Percentiles rank a stretch among this genome's conserved stretches.
These are phyloP conservation scores for Euzophera pinguis DNA, from an alignment of 2,888 invertebrate genomes.

Conservation along the genomic window DNA sequence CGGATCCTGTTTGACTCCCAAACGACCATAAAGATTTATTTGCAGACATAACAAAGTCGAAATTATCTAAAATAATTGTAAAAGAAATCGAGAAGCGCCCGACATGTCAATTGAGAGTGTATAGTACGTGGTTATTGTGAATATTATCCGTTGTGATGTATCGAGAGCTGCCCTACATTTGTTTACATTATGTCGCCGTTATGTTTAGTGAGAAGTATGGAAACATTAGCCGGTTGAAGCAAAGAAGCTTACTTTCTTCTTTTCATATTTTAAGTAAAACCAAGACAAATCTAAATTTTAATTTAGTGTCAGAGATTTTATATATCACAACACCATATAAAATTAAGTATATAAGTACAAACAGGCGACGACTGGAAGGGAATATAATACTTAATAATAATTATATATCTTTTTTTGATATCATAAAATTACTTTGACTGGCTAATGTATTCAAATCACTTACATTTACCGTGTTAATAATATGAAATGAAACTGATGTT, in stretches of 20 bases:
- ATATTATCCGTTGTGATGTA: slow-evolving; percentile 41
- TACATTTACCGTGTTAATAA: not conserved
- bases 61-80: slow-evolving; percentile 63
- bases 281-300: too few relatives aligned
- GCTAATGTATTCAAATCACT: not conserved
- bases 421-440: not conserved
- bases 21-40: slow-evolving; percentile 29
- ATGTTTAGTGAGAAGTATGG: not conserved
- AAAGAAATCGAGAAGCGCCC: slow-evolving; percentile 70
- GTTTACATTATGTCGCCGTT: slow-evolving; percentile 7
- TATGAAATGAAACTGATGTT: not conserved
- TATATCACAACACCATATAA: too few relatives aligned
- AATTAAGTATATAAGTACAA: too few relatives aligned
- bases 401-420: too few relatives aligned
- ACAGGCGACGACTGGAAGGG: too few relatives aligned
- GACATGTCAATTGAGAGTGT: slow-evolving; percentile 76
- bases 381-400: too few relatives aligned
- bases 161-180: slow-evolving; percentile 29
- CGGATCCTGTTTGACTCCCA: slow-evolving; percentile 31
- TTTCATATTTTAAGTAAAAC: too few relatives aligned
- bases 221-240: not conserved
- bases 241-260: too few relatives aligned
- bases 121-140: slow-evolving; percentile 59
- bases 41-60: slow-evolving; percentile 42
- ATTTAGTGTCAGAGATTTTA: too few relatives aligned